Evolutionary conservation across 2,113 vertebrate species (phyloP), one percentile per base, ranked within the genome.

Genomic region (Scomber colias): DNA sequence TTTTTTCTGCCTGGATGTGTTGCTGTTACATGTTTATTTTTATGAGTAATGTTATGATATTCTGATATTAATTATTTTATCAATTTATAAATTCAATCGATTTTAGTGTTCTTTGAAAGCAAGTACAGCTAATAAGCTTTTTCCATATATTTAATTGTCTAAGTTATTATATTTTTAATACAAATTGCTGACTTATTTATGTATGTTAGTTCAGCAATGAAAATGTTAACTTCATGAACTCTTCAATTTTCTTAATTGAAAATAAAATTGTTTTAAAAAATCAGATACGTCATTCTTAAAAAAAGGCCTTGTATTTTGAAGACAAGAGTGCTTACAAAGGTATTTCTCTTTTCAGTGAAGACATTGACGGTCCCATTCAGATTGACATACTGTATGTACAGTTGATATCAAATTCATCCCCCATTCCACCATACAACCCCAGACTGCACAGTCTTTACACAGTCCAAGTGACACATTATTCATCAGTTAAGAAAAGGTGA

Each of bases 261-360:
- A 85, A 77, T 81, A 83, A 84, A 85, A 21, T 6, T 11, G 48
- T 83, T 82, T 46, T 56, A 75, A 82, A 82, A 77, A 82, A 89
- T 0, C 92, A 95, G 94, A 95, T 83, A 91, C 92, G 65, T 21
- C 93, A 49, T 85, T 73, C 50, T 90, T 78, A 50, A 76, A 86
- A 90, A 93, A 94, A 97, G 96, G 95, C 86, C 94, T 96, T 96
- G 95, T 96, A 96, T 95, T 97, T 95, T 96, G 94, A 95, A 95
- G 96, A 97, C 96, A 94, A 94, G 95, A 95, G 95, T 96, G 92
- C 95, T 96, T 97, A 96, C 96, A 97, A 98, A 97, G 95, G 88
- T 92, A 83, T 93, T 94, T 87, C 78, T 91, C 81, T 92, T 91
- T 71, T 66, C 90, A 95, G 94, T 95, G 96, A 95, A 94, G 95